Conservation (phyloP, 2,888 invertebrate genomes). For the Calliphora vomitoria region DNA sequence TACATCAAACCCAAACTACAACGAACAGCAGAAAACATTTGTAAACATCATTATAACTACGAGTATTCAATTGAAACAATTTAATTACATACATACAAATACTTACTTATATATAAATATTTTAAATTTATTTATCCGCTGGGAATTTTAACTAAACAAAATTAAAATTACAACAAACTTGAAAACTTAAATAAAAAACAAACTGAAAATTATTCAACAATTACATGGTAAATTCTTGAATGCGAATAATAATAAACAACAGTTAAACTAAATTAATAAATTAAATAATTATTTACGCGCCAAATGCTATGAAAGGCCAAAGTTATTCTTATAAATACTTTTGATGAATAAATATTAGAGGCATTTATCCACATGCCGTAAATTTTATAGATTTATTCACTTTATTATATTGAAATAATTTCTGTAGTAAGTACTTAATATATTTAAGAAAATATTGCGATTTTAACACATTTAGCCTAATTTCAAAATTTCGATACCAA, state of each 20-base stretch:
- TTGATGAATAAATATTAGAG: background rate
- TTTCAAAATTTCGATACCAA: no score
- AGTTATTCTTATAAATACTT: constrained; percentile 22
- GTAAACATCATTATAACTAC: constrained; percentile 17
- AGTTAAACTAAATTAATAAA: constrained; percentile 16
- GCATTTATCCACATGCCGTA: constrained; percentile 17
- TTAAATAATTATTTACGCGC: constrained; percentile 54
- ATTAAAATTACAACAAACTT: background rate
- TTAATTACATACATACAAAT: constrained; percentile 30
- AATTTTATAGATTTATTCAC: no score
- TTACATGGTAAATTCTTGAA: constrained; percentile 51
- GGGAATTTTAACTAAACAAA: constrained; percentile 35
- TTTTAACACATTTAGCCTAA: no score
- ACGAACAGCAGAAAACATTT: background rate
- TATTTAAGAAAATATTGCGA: no score
- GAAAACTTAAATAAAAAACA: background rate
- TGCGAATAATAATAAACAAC: constrained; percentile 28
- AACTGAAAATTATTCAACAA: constrained; percentile 39
- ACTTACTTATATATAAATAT: background rate
- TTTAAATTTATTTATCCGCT: constrained; percentile 28
- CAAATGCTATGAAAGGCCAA: constrained; percentile 61
- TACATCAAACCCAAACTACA: background rate
- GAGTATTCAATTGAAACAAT: constrained; percentile 4
- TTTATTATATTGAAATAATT: no score
- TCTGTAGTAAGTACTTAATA: no score